Evolutionary conservation across 2,888 invertebrate species (phyloP).

Genomic region (Clunio marinus): DNA sequence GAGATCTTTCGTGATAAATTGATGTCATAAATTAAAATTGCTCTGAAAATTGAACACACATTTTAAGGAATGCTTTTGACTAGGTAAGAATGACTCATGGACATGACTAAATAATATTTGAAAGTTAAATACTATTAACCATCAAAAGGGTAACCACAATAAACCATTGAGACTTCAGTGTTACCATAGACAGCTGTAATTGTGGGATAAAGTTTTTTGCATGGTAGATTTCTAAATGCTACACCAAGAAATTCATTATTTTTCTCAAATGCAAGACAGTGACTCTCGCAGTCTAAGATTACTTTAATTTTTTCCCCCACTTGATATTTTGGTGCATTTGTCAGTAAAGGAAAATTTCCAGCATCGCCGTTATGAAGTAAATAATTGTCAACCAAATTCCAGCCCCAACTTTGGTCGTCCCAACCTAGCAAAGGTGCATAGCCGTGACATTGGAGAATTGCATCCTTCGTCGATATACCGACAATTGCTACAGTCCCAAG

Average conservation of each 20-base stretch:
- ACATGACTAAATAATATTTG: too few species aligned
- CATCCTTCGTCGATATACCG: constrained; percentile 91
- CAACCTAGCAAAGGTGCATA: constrained; percentile 89
- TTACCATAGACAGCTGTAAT: constrained; percentile 99
- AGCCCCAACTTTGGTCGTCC: constrained; percentile 98
- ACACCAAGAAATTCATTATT: constrained; percentile 98
- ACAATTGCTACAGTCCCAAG: constrained; percentile 97
- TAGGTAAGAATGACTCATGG: too few species aligned
- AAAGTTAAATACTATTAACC: constrained; percentile 60
- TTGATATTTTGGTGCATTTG: constrained; percentile 97
- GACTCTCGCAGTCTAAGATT: constrained; percentile 96
- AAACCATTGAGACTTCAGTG: constrained; percentile 99
- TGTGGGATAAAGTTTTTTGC: constrained; percentile 85
- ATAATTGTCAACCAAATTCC: constrained; percentile 98
- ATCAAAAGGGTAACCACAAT: constrained; percentile 93
- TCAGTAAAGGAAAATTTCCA: constrained; percentile 87
- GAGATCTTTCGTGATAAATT: too few species aligned
- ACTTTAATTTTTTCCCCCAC: constrained; percentile 96
- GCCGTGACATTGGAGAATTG: constrained; percentile 87
- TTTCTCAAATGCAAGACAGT: constrained; percentile 94
- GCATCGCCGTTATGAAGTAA: constrained; percentile 93
- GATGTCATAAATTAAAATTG: too few species aligned
- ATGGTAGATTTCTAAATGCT: constrained; percentile 89
- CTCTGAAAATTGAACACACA: too few species aligned
- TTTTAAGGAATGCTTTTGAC: too few species aligned